Evolutionary conservation across 2,113 vertebrate species (phyloP), one percentile per base, ranked within the genome.

Genomic region (Amblyopsis rosae): DNA sequence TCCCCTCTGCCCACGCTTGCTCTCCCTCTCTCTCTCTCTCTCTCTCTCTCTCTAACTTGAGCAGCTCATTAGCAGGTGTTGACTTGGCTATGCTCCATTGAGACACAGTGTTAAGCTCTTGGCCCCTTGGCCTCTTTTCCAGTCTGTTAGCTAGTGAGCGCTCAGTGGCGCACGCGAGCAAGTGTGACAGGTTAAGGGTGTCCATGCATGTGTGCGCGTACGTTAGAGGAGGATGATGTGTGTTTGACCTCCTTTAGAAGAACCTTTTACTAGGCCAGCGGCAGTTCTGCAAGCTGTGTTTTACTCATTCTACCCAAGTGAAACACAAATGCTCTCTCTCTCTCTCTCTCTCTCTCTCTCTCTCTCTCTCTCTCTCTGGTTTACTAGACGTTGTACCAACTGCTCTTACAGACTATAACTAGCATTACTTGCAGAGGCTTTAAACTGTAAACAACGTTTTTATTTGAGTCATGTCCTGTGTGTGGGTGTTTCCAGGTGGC

Each of bases 401-500:
- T 8, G 4, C 35, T 41, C 35, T 2, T 26, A 26, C 26, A 26
- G 1, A 26, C 26, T 41, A 41, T 5, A 7, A 41, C 35, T 7
- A 7, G 35, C 35, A 41, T 5, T 6, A 41, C 35, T 41, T 3
- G 35, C 35, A 41, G 35, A 41, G 35, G 35, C 35, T 41, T 5
- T 41, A 41, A 41, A 41, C 35, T 41, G 35, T 41, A 41, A 41
- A 3, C 35, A 41, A 41, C 5, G 35, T 41, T 3, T 26, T 26
- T 26, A 26, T 26, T 5, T 41, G 4, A 41, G 7, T 41, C 1
- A 8, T 41, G 35, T 41, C 35, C 10, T 58, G 56, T 58, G 56
- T 58, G 56, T 63, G 13, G 49, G 13, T 57, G 15, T 60, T 15
- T 86, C 76, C 76, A 99, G 97, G 95, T 99, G 80, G 95, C 96